A percentile compares a stretch with the other conserved stretches of the same genome.
These are phyloP conservation scores for Drosophila simulans DNA, from an alignment of 1,140 invertebrate genomes.

Conservation along the genomic window DNA sequence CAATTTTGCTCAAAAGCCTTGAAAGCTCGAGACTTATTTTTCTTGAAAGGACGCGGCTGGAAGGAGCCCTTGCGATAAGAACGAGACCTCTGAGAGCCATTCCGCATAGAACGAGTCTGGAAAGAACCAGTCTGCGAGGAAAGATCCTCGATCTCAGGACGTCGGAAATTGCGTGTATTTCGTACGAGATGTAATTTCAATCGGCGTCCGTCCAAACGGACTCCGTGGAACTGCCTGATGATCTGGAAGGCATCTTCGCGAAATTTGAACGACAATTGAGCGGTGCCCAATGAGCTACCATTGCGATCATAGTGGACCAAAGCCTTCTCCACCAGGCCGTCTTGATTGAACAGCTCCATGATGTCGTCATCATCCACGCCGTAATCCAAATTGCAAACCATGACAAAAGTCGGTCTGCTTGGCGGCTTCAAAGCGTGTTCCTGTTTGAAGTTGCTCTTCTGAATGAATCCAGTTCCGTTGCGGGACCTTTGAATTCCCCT, in stretches of 20 bases:
- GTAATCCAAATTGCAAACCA: conserved; percentile 4
- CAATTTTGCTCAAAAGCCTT: too few species aligned
- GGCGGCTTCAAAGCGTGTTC: neutral
- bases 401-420: neutral
- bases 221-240: neutral
- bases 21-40: too few species aligned
- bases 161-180: neutral
- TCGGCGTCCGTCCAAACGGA: neutral
- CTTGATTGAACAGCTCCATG: neutral
- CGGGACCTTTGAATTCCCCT: neutral
- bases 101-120: neutral
- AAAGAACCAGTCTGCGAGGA: neutral
- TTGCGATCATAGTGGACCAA: neutral
- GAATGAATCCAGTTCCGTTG: neutral
- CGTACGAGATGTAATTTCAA: neutral
- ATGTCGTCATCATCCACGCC: neutral
- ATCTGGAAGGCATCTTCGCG: neutral
- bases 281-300: conserved; percentile 1
- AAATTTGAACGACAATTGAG: neutral
- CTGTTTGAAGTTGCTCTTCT: neutral
- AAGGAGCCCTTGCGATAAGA: too few species aligned
- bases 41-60: too few species aligned
- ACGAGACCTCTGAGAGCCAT: too few species aligned
- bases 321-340: neutral
- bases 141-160: too few species aligned